Evolutionary conservation across 2,888 invertebrate species (phyloP).

Genomic region (Cybosia mesomella): DNA sequence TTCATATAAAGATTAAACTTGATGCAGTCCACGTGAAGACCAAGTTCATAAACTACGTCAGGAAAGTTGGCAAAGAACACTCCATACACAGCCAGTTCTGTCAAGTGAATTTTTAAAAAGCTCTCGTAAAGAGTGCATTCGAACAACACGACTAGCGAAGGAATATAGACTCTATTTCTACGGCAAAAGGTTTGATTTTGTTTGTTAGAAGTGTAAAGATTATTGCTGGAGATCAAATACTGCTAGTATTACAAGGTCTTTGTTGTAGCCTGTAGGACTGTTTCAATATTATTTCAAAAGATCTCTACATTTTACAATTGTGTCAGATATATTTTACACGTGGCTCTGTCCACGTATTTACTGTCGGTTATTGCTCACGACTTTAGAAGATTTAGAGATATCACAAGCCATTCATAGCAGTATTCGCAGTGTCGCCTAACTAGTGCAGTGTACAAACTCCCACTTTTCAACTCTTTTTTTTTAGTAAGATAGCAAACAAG

Average conservation of each 20-base stretch:
- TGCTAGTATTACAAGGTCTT: constrained; percentile 1
- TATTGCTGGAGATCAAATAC: constrained; percentile 9
- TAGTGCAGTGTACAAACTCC: too few species aligned
- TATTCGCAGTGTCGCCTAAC: too few species aligned
- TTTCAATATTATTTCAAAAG: neutral
- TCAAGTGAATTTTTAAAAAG: constrained; percentile 47
- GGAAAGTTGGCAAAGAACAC: constrained; percentile 3
- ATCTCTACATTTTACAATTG: neutral
- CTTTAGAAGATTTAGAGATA: too few species aligned
- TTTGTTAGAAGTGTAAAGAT: neutral
- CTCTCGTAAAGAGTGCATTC: constrained; percentile 38
- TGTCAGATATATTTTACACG: neutral
- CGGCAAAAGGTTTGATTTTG: constrained; percentile 2
- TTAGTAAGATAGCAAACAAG: too few species aligned
- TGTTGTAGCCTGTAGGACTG: neutral
- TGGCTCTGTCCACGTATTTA: too few species aligned
- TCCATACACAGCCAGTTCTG: constrained; percentile 21
- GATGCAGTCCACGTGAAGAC: neutral
- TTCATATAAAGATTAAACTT: neutral
- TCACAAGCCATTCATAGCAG: too few species aligned
- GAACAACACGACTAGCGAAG: constrained; percentile 16
- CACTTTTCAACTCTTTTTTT: too few species aligned
- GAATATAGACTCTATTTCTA: constrained; percentile 12
- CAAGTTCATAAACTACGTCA: neutral
- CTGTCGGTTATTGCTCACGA: neutral